Evolutionary conservation across 2,888 invertebrate species (phyloP), one percentile per base, ranked within the genome.

Genomic region (Acleris sparsana): DNA sequence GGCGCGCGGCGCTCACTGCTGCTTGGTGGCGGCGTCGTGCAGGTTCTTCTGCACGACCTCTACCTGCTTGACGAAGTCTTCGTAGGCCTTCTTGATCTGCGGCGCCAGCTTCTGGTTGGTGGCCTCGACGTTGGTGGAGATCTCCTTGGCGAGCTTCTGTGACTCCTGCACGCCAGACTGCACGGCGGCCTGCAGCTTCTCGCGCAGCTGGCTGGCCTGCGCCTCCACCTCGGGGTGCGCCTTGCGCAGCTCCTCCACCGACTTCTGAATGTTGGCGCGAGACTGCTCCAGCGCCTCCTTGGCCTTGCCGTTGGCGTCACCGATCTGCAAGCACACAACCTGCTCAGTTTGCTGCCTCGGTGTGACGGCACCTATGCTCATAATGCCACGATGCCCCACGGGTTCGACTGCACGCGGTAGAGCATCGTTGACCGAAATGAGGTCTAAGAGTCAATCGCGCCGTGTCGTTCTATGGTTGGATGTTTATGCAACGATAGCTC

Each of bases 181-280:
- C 53, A 90, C 80, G 74, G 89, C 86, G 53, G 72, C 43, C 71
- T 83, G 79, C 69, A 92, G 71, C 73, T 83, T 83, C 55, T 87
- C 85, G 60, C 80, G 78, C 58, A 91, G 79, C 25, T 72, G 78
- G 56, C 17, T 58, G 62, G 89, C 88, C 64, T 88, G 83, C 74
- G 84, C 78, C 74, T 92, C 88, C 22, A 92, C 84, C 52, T 92
- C 91, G 64, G 92, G 92, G 83, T 92, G 90, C 49, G 82, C 74
- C 72, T 78, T 75, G 73, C 85, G 86, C 62, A 92, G 83, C 0
- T 92, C 88, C n/a, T 80, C 83, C 0, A 77, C 83, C 5, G 84
- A 74, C 53, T 72, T 73, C 78, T 90, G 78, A 56, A 92, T 16
- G 82, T 76, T 84, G 69, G 73, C 65, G 68, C 80, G 83, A 0